Conservation (phyloP, 2,797 vertebrate genomes). For the Gobionotothen gibberifrons region DNA sequence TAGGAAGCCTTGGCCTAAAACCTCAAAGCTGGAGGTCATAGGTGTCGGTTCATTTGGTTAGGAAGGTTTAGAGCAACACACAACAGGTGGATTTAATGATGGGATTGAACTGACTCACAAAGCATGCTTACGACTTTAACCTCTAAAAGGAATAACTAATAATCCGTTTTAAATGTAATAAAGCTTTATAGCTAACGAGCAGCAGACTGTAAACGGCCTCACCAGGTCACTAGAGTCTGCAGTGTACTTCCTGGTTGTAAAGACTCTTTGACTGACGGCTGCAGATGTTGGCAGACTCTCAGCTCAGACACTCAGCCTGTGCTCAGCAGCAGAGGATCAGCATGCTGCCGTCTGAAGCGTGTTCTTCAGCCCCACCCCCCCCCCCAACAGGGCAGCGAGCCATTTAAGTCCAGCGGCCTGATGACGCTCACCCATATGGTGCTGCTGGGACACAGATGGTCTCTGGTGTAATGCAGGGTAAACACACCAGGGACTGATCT, state of each 20-base stretch:
- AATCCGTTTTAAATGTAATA: too few species aligned
- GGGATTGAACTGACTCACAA: too few species aligned
- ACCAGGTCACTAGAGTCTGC: constrained; percentile 12
- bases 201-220: constrained; percentile 3
- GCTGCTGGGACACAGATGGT: constrained; percentile 81
- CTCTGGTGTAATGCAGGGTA: constrained; percentile 66
- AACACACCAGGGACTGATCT: constrained; percentile 61
- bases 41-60: neutral
- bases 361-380: constrained; percentile 45
- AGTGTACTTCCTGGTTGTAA: constrained; percentile 4
- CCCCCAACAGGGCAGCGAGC: constrained; percentile 43
- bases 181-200: neutral
- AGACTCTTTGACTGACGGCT: constrained; percentile 23
- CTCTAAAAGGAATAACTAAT: neutral
- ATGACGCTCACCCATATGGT: constrained; percentile 78
- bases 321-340: constrained; percentile 43
- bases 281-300: constrained; percentile 47
- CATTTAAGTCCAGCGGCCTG: constrained; percentile 63
- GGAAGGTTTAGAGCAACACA: neutral
- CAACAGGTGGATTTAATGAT: neutral
- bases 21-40: neutral
- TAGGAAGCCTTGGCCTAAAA: too few species aligned
- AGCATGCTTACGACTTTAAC: too few species aligned
- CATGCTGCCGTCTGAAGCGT: constrained; percentile 31
- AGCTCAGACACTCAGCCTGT: constrained; percentile 16